Conservation (phyloP, 1,140 invertebrate species). For the Cecropterus lyciades region DNA sequence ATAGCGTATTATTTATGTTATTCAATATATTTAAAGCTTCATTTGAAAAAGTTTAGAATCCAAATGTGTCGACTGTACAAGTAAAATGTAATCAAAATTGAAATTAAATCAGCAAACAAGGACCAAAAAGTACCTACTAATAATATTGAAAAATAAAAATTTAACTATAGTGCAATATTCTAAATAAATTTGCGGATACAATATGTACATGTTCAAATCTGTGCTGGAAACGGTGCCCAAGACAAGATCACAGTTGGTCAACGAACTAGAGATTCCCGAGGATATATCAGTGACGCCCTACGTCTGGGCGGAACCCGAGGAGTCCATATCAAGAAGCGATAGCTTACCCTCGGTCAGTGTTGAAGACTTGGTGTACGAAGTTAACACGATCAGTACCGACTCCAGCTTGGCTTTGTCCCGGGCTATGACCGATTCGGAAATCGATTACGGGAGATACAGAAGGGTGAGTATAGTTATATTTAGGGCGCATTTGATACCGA, state of each 20-base stretch:
- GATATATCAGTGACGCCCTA: slow-evolving; percentile 57
- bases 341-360: slow-evolving; percentile 45
- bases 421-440: slow-evolving; percentile 72
- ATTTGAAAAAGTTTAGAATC: no score
- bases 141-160: no score
- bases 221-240: slow-evolving; percentile 59
- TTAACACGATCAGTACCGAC: slow-evolving; percentile 49
- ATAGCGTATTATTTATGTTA: no score
- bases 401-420: slow-evolving; percentile 66
- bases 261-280: slow-evolving; percentile 65
- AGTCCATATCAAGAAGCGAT: slow-evolving; percentile 44
- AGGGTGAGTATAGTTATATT: slow-evolving; percentile 53
- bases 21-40: no score
- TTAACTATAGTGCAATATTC: no score
- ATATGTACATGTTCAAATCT: slow-evolving; percentile 68
- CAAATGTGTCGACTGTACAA: no score
- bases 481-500: no score
- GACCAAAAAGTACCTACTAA: no score
- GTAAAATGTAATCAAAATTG: no score
- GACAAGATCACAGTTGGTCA: slow-evolving; percentile 62
- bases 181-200: no score
- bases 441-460: slow-evolving; percentile 63
- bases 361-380: slow-evolving; percentile 39
- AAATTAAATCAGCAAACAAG: no score
- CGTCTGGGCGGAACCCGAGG: slow-evolving; percentile 52